Evolutionary conservation across 2,113 vertebrate genomes (phyloP).

Genomic region (Tetraodon nigroviridis): DNA sequence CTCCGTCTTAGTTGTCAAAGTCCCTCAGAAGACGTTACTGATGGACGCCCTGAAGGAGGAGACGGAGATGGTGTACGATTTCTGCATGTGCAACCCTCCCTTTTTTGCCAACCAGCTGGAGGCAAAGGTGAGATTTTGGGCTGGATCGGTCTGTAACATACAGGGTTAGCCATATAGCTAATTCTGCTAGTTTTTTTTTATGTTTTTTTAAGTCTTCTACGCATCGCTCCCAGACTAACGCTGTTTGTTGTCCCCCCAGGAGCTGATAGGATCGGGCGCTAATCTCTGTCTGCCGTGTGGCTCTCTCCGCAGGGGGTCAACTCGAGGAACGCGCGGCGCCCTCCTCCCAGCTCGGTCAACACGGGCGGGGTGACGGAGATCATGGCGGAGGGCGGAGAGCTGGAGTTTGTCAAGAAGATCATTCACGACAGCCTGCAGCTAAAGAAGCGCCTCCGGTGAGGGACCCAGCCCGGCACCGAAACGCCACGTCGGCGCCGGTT

Average conservation of each 20-base stretch:
- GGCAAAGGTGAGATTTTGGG: slow-evolving; percentile 82
- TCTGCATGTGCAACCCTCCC: slow-evolving; percentile 99
- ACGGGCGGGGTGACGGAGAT: slow-evolving; percentile 98
- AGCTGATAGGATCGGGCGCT: slow-evolving; percentile 55
- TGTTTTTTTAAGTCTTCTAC: too few relatives aligned
- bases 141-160: too few relatives aligned
- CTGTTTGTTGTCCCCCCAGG: slow-evolving; percentile 35
- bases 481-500: too few relatives aligned
- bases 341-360: slow-evolving; percentile 96
- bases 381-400: slow-evolving; percentile 97
- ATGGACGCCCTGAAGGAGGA: slow-evolving; percentile 98
- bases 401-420: slow-evolving; percentile 98
- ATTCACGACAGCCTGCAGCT: slow-evolving; percentile 99
- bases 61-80: slow-evolving; percentile 91
- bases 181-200: too few relatives aligned
- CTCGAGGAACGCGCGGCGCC: slow-evolving; percentile 91
- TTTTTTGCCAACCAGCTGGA: slow-evolving; percentile 97
- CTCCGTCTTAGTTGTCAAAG: slow-evolving; percentile 87
- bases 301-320: slow-evolving; percentile 86
- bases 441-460: slow-evolving; percentile 86
- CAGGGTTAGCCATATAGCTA: too few relatives aligned
- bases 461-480: too few relatives aligned
- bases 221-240: not conserved
- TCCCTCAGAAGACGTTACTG: slow-evolving; percentile 95
- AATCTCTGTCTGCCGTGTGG: slow-evolving; percentile 49